Base-by-base conservation (phyloP, 2,888 invertebrate species). In the Amiota communis region DNA sequence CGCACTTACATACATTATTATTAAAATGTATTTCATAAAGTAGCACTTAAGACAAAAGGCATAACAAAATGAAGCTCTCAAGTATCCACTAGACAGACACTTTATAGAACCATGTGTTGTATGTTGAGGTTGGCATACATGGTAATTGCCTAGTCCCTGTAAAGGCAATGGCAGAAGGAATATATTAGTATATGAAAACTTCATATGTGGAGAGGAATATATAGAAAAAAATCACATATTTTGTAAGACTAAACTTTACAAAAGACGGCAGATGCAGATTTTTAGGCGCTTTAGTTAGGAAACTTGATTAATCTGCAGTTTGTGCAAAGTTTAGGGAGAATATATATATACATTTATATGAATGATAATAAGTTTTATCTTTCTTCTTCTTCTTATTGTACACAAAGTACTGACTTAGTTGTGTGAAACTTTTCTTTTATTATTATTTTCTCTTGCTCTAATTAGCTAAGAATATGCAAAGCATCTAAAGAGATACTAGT, bases 1-100 rank as follows among this genome's bases (percentile, higher is more conserved):
- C 56, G 3, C 56, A 53, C n/a, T 15, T n/a, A 15, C n/a, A 53
- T 53, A 15, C 63, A 47, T 64, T 20, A 47, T 46, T n/a, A 47
- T 17, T 15, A 20, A 64, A 15, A 47, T 59, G 59, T n/a, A 36
- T 20, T 59, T 12, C 48, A 68, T 68, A 53, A 68, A 68, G 67
- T 68, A 51, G 67, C 67, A 68, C 51, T 68, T 68, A 53, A 36
- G 46, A 36, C 59, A 61, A 61, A 67, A 51, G 13, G 15, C 20
- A 20, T 4, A 15, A 15, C 59, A 49, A 67, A 67, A 67, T 67
- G 64, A 12, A 9, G 65, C 8, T 36, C 48, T 65, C 48, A 65
- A 65, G 65, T 51, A 36, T 36, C 36, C 36, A 36, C 36, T 53
- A 53, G 53, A 53, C 53, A 53, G 53, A 53, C 53, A 53, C 53